Evolutionary conservation across 2,888 invertebrate genomes (phyloP), one percentile per base, ranked within the genome.

Genomic region (Dolomedes plantarius): DNA sequence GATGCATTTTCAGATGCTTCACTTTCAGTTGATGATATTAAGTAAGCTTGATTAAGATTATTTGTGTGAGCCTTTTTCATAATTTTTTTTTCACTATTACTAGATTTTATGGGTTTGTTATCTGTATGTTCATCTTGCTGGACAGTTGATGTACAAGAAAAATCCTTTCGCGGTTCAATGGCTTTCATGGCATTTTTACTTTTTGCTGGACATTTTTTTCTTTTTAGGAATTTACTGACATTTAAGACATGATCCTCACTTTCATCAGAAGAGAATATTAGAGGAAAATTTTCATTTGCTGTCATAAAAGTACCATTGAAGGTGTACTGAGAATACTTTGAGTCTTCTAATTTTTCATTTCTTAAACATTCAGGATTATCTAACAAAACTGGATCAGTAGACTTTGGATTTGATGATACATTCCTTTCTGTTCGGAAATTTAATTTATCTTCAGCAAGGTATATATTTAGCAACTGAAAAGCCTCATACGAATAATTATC

Each of bases 401-500:
- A 5, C 9, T 7, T 5, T 36, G 36, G 36, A 7, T n/a, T 5
- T 9, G 36, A 36, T 36, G 5, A 36, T 9, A 36, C 36, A 23
- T 6, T 19, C 46, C 41, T 13, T 46, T 46, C 16, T 46, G 13
- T 46, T 16, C 16, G 3, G 56, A 74, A 86, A 62, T 74, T 79
- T n/a, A 80, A 41, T 39, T 79, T 86, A 16, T 69, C 69, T 36
- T 82, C 75, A 19, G 75, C 29, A 29, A 75, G 41, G 36, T 79
- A 87, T 11, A 27, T 36, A 23, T 88, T 68, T 29, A 89, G 31
- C 2, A 89, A 6, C 41, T 88, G 65, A 62, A 67, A 67, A 31
- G 80, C 64, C 67, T 86, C 83, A 65, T 82, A 50, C 11, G 85
- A 73, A 32, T 81, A 41, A 31, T 77, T 68, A 32, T 89, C 73